Percentiles rank a stretch among this genome's conserved stretches.
These are phyloP conservation scores for Dermatemys mawii DNA, from an alignment of 2,113 vertebrate genomes.

Conservation along the genomic window DNA sequence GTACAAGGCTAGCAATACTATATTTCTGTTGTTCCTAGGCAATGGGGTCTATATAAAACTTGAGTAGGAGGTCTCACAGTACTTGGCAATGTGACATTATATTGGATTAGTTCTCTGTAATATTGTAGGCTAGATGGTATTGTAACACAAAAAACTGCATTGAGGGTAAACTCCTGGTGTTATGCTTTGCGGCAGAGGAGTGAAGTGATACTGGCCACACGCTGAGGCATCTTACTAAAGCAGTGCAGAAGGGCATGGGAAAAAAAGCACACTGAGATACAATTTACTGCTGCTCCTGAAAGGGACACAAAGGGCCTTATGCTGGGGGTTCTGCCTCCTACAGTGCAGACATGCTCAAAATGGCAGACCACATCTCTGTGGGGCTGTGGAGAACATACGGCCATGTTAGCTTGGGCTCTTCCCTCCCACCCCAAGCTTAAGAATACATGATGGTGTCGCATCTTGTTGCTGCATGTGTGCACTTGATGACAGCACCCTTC, in stretches of 20 bases:
- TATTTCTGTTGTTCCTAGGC: not conserved
- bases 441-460: too few species aligned
- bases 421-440: not conserved
- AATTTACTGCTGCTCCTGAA: not conserved
- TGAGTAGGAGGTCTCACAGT: not conserved
- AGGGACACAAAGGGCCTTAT: not conserved
- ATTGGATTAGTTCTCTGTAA: not conserved
- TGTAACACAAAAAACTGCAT: not conserved
- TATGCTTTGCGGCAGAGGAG: not conserved
- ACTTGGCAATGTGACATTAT: fast-evolving
- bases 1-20: not conserved
- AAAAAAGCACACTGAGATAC: not conserved
- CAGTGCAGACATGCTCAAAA: not conserved
- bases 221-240: not conserved
- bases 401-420: not conserved
- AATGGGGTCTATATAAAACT: not conserved
- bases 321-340: not conserved
- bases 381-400: not conserved
- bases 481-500: not conserved
- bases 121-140: not conserved
- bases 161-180: not conserved
- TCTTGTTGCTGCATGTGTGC: not conserved
- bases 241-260: not conserved
- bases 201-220: not conserved
- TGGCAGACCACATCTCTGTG: too few species aligned